These are phyloP conservation scores for Vulpes ferrilata DNA, from an alignment of 2,113 vertebrate genomes.

Conservation along the genomic window DNA sequence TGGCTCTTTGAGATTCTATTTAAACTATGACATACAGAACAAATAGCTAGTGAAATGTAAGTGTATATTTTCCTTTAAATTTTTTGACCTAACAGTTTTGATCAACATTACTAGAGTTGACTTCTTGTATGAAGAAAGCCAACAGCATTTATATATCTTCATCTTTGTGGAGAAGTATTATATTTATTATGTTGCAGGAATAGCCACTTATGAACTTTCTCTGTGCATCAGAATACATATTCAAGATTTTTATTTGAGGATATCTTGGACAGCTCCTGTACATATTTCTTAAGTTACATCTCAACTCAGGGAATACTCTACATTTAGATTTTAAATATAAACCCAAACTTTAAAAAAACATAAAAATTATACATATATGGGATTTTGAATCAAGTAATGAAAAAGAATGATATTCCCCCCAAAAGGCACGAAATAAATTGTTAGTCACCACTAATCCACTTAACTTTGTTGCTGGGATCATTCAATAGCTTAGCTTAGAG, in stretches of 20 bases:
- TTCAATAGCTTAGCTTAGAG: slow-evolving; percentile 55
- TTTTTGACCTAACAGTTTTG: not conserved
- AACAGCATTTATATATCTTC: not conserved
- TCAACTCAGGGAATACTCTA: not conserved
- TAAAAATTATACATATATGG: slow-evolving; percentile 23
- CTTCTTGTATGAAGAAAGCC: not conserved
- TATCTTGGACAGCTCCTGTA: not conserved
- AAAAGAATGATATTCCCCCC: slow-evolving; percentile 57
- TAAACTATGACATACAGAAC: not conserved
- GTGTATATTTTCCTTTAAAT: not conserved
- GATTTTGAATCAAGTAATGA: slow-evolving; percentile 66
- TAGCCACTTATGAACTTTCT: not conserved
- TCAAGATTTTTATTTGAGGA: slow-evolving; percentile 54
- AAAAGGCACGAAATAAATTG: slow-evolving; percentile 68
- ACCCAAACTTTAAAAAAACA: not conserved
- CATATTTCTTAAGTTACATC: not conserved
- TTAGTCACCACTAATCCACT: slow-evolving; percentile 57
- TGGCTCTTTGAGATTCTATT: not conserved
- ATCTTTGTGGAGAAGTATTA: not conserved
- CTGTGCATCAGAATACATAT: not conserved
- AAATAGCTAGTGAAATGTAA: not conserved
- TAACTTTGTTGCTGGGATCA: slow-evolving; percentile 63
- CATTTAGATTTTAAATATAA: slow-evolving; percentile 31
- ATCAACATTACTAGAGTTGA: not conserved
- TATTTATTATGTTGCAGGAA: not conserved